Evolutionary conservation across 2,797 vertebrate genomes (phyloP).

Genomic region (Tarsius wallacei): DNA sequence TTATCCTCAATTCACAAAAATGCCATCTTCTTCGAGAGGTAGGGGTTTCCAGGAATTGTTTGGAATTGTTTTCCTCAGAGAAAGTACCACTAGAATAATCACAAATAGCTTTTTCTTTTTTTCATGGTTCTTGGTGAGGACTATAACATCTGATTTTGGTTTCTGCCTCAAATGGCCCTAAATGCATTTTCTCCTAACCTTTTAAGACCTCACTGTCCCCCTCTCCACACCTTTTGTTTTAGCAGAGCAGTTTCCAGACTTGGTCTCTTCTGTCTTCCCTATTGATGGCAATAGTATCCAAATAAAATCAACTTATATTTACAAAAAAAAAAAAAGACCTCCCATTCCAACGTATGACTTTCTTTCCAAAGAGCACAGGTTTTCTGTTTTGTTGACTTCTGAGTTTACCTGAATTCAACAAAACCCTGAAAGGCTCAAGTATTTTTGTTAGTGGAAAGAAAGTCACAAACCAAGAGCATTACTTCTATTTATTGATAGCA

Average conservation of each 20-base stretch:
- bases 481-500: slow-evolving; percentile 52
- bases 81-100: slow-evolving; percentile 50
- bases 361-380: slow-evolving; percentile 60
- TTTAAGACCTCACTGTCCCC: slow-evolving; percentile 21
- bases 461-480: slow-evolving; percentile 38
- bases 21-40: slow-evolving; percentile 81
- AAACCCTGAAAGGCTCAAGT: slow-evolving; percentile 62
- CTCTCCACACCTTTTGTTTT: too few species aligned
- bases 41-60: slow-evolving; percentile 82
- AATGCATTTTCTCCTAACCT: slow-evolving; percentile 42
- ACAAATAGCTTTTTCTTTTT: slow-evolving; percentile 67
- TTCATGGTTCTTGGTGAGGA: slow-evolving; percentile 10
- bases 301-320: too few species aligned
- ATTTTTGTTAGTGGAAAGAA: slow-evolving; percentile 81
- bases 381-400: slow-evolving; percentile 74
- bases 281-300: too few species aligned
- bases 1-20: slow-evolving; percentile 82
- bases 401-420: slow-evolving; percentile 82
- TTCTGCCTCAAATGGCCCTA: slow-evolving; percentile 34
- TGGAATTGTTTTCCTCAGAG: slow-evolving; percentile 64
- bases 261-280: too few species aligned
- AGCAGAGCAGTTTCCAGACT: too few species aligned
- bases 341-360: slow-evolving; percentile 58
- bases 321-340: too few species aligned
- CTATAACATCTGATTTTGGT: slow-evolving; percentile 55